These are phyloP conservation scores for Mormoops blainvillei DNA, from an alignment of 2,113 vertebrate species.

Conservation along the genomic window DNA sequence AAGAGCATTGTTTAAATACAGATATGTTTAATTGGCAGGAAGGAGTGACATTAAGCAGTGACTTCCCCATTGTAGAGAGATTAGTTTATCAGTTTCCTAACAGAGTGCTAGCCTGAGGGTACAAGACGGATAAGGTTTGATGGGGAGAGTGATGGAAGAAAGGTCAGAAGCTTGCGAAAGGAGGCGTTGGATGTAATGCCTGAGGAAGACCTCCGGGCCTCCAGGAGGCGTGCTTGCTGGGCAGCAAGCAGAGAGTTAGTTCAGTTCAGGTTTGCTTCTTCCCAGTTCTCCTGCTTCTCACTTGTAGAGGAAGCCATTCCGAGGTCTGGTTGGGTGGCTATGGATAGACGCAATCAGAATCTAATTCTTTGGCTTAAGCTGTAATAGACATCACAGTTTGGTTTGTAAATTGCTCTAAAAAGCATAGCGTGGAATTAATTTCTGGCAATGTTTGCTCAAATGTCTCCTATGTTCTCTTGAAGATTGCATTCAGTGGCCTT, in stretches of 20 bases:
- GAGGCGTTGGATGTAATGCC: accelerated
- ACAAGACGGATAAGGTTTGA: not conserved
- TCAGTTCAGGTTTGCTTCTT: not conserved
- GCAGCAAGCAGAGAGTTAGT: not conserved
- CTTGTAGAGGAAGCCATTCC: not conserved
- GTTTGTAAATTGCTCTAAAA: not conserved
- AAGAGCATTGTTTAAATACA: not conserved
- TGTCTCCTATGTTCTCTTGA: not conserved
- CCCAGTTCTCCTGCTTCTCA: not conserved
- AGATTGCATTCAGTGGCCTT: not conserved
- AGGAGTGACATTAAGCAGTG: not conserved
- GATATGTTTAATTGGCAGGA: not conserved
- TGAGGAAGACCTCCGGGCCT: not conserved
- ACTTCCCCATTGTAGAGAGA: not conserved
- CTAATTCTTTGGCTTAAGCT: not conserved
- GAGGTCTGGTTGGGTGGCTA: not conserved
- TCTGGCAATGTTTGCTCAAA: not conserved
- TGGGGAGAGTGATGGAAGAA: not conserved
- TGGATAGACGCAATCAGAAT: not conserved
- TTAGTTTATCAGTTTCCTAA: not conserved
- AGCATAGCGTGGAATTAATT: not conserved
- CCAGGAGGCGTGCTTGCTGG: not conserved
- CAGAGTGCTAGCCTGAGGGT: not conserved
- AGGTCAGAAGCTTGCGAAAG: not conserved
- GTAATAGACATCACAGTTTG: not conserved